Conservation (phyloP, 2,888 invertebrate species). For the Pandemis cinnamomeana region DNA sequence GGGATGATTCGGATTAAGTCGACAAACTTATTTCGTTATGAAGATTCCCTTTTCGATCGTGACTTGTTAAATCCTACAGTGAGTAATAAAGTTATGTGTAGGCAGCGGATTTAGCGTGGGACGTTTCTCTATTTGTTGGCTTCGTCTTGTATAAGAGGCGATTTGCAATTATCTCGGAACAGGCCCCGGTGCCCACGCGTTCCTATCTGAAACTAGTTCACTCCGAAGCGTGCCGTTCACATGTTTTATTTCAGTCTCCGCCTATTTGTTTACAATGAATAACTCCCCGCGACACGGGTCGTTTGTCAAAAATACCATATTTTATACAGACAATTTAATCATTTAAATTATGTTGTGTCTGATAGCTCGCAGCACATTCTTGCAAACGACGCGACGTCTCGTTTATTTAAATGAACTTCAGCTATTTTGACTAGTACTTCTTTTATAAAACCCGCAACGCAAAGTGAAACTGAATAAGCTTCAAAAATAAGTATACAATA, state of each 20-base stretch:
- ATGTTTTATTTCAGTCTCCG: conserved; percentile 42
- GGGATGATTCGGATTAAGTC: neutral
- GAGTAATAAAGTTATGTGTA: conserved; percentile 39
- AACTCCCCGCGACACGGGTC: conserved; percentile 31
- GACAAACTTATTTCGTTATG: conserved; percentile 12
- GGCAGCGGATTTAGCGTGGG: conserved; percentile 40
- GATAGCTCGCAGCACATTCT: conserved; percentile 26
- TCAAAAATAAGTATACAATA: conserved; percentile 42
- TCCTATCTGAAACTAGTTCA: conserved; percentile 38
- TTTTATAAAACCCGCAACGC: conserved; percentile 13
- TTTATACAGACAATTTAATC: conserved; percentile 30
- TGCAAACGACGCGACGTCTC: conserved; percentile 10
- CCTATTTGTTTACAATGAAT: conserved; percentile 41
- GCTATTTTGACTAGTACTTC: conserved; percentile 14
- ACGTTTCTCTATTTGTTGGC: conserved; percentile 41
- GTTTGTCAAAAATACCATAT: conserved; percentile 38
- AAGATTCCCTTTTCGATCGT: conserved; percentile 27
- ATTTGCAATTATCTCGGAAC: conserved; percentile 43
- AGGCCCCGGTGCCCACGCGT: conserved; percentile 40
- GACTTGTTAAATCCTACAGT: conserved; percentile 30
- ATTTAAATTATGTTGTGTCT: conserved; percentile 25
- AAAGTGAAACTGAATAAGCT: conserved; percentile 14
- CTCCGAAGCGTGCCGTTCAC: conserved; percentile 36
- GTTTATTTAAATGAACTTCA: conserved; percentile 25
- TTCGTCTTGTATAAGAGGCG: conserved; percentile 41